Evolutionary conservation across 2,797 vertebrate genomes (phyloP).

Genomic region (Cetoscarus ocellatus): DNA sequence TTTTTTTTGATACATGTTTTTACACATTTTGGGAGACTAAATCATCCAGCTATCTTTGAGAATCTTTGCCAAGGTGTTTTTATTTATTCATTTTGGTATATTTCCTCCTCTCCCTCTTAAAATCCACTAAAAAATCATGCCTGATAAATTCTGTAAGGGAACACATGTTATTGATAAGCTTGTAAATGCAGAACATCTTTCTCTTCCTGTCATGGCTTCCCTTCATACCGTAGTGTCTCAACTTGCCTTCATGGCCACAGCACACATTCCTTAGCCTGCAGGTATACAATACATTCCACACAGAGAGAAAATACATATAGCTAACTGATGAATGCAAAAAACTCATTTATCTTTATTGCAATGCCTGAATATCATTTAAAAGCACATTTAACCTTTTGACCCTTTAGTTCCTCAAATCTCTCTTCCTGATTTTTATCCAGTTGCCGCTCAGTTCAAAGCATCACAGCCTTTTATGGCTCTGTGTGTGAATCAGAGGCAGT

Average conservation of each 20-base stretch:
- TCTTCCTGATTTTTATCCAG: constrained; percentile 77
- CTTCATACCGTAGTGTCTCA: constrained; percentile 54
- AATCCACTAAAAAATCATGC: not conserved
- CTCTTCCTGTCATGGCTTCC: constrained; percentile 21
- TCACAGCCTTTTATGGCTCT: constrained; percentile 80
- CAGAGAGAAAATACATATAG: not conserved
- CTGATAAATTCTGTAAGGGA: not conserved
- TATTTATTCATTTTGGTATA: too few species aligned
- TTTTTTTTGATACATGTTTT: too few species aligned
- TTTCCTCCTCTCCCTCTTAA: not conserved
- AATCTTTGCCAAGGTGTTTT: too few species aligned
- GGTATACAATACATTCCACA: constrained; percentile 48
- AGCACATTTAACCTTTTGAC: not conserved
- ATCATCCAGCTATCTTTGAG: too few species aligned
- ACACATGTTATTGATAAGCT: not conserved
- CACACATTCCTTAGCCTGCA: constrained; percentile 80
- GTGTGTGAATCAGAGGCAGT: constrained; percentile 36
- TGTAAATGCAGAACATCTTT: constrained; percentile 11
- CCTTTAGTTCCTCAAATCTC: not conserved
- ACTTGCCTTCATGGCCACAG: constrained; percentile 62
- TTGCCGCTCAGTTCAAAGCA: constrained; percentile 51
- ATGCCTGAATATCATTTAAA: not conserved
- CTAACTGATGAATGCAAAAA: not conserved
- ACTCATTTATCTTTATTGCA: not conserved
- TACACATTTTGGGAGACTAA: too few species aligned